Evolutionary conservation across 2,113 vertebrate genomes (phyloP).

Genomic region (Fregetta grallaria): DNA sequence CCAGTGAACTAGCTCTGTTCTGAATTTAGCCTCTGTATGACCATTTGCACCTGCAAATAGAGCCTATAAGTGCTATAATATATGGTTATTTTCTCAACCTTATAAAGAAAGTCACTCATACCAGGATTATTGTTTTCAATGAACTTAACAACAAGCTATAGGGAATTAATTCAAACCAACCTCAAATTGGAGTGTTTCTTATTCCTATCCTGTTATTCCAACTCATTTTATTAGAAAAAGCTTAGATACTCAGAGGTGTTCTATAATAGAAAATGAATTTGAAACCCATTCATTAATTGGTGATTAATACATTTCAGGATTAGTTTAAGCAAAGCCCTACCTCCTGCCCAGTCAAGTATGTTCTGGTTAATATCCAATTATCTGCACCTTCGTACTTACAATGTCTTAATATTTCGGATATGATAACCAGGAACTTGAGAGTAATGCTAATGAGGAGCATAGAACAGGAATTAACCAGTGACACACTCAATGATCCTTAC

Average conservation of each 20-base stretch:
- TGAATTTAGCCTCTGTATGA: conserved; percentile 15
- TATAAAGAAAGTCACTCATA: not conserved
- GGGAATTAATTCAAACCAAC: conserved; percentile 53
- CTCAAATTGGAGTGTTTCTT: conserved; percentile 54
- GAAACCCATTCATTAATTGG: conserved; percentile 90
- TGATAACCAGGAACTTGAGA: conserved; percentile 85
- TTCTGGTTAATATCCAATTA: conserved; percentile 98
- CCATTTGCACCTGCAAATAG: not conserved
- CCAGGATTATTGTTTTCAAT: conserved; percentile 35
- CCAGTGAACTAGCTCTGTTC: not conserved
- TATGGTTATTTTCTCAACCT: not conserved
- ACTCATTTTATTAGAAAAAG: conserved; percentile 81
- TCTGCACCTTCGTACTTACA: conserved; percentile 91
- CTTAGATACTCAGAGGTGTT: conserved; percentile 79
- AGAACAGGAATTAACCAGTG: conserved; percentile 79
- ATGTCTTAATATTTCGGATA: conserved; percentile 92
- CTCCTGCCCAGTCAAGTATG: conserved; percentile 95
- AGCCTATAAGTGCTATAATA: not conserved
- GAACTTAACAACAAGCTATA: conserved; percentile 50
- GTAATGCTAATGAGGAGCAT: conserved; percentile 88
- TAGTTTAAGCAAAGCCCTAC: conserved; percentile 90
- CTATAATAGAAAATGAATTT: conserved; percentile 86
- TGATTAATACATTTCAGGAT: conserved; percentile 95
- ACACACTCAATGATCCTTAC: conserved; percentile 76
- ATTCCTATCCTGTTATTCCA: conserved; percentile 76